Percentiles rank a stretch among this genome's conserved stretches.
phyloP scores from a whole-genome alignment of 2,113 vertebrate species.

The Phocoena sinus region DNA sequence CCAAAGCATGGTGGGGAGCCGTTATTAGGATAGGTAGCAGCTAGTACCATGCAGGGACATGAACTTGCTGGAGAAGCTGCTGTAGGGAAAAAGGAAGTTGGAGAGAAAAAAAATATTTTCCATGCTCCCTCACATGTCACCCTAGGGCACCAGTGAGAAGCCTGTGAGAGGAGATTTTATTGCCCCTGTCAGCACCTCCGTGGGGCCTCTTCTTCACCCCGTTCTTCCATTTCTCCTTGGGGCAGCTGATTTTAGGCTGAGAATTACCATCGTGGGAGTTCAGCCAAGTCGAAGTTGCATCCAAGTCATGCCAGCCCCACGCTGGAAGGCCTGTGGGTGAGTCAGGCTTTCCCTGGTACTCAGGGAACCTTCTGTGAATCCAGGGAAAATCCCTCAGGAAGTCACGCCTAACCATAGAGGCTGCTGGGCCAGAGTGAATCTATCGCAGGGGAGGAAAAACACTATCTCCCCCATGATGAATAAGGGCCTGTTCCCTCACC shows the following conservation, averaged over 20 bases:
- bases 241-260: constrained; percentile 61
- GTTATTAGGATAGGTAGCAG: neutral
- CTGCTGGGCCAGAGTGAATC: constrained; percentile 53
- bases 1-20: neutral
- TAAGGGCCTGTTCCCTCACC: constrained; percentile 51
- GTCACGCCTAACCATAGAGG: constrained; percentile 69
- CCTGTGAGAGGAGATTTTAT: neutral
- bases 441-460: constrained; percentile 67
- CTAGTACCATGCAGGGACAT: neutral
- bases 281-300: constrained; percentile 69
- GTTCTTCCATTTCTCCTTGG: constrained; percentile 66
- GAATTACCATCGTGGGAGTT: constrained; percentile 67
- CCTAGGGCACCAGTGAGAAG: neutral
- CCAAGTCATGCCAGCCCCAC: constrained; percentile 74
- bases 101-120: neutral
- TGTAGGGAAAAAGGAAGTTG: constrained; percentile 12
- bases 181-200: constrained; percentile 58
- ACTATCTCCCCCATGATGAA: constrained; percentile 67
- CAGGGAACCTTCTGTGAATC: constrained; percentile 71
- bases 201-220: constrained; percentile 41
- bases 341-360: constrained; percentile 76
- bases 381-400: constrained; percentile 79
- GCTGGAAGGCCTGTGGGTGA: constrained; percentile 73
- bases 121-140: neutral
- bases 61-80: neutral